phyloP scores from a whole-genome alignment of 2,113 vertebrate genomes.

The Caretta caretta region DNA sequence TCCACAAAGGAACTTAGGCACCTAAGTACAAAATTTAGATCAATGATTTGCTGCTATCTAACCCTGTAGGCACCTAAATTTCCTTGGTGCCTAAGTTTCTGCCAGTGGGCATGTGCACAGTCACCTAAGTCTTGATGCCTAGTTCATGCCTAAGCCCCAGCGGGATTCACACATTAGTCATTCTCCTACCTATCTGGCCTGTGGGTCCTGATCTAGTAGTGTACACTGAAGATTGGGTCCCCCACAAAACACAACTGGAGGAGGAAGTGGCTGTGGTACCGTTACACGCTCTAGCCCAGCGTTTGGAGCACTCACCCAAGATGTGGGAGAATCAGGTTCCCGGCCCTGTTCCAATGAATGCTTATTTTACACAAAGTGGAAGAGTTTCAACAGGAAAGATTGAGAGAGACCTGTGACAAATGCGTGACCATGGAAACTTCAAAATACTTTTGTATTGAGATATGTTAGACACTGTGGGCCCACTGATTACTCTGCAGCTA shows the following conservation, averaged over 20 bases:
- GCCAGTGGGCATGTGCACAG: too few relatives aligned
- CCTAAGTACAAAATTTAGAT: too few relatives aligned
- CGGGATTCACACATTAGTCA: background rate
- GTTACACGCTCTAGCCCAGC: background rate
- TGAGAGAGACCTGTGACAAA: background rate
- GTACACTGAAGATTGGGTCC: background rate
- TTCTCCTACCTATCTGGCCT: background rate
- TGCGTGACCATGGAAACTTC: background rate
- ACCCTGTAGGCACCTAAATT: too few relatives aligned
- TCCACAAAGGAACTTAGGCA: too few relatives aligned
- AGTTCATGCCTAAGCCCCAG: too few relatives aligned
- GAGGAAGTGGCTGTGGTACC: background rate
- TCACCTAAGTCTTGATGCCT: too few relatives aligned
- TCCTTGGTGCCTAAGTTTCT: background rate
- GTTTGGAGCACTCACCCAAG: background rate
- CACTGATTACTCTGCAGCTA: background rate
- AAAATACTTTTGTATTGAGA: background rate
- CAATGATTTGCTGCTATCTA: too few relatives aligned
- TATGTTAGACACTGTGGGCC: background rate
- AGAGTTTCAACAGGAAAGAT: background rate
- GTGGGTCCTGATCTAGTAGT: background rate
- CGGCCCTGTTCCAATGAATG: background rate
- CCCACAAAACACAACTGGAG: background rate
- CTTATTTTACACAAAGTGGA: background rate
- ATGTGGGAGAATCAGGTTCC: background rate